Evolutionary conservation across 1,140 invertebrate genomes (phyloP).

Genomic region (Drosophila hydei): DNA sequence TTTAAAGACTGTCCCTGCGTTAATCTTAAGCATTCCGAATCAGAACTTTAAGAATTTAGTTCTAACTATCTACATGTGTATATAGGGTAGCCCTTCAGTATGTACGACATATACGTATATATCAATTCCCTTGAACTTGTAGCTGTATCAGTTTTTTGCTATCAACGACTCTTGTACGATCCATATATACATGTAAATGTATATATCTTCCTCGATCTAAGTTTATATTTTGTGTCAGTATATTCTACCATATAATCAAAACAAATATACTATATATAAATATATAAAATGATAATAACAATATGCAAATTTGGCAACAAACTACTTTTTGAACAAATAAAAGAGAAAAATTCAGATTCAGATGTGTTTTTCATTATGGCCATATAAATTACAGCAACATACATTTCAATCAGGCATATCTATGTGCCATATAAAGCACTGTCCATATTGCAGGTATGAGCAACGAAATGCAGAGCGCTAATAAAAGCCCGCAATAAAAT

Average conservation of each 20-base stretch:
- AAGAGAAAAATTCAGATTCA: conserved; percentile 62
- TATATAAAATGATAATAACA: conserved; percentile 51
- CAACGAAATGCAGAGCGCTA: conserved; percentile 67
- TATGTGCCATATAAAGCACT: conserved; percentile 65
- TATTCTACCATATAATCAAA: conserved; percentile 28
- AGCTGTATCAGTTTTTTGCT: conserved; percentile 61
- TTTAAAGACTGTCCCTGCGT: conserved; percentile 78
- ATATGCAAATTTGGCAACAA: conserved; percentile 66
- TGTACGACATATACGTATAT: conserved; percentile 22
- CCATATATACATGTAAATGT: conserved; percentile 20
- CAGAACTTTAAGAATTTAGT: conserved; percentile 42
- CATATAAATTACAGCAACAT: conserved; percentile 75
- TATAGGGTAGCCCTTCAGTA: conserved; percentile 3
- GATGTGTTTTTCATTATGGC: conserved; percentile 45
- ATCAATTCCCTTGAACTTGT: conserved; percentile 23
- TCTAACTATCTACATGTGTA: conserved; percentile 34
- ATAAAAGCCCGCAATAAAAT: conserved; percentile 81
- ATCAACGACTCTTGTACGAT: conserved; percentile 47
- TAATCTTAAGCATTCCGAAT: conserved; percentile 62
- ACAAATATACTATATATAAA: conserved; percentile 33
- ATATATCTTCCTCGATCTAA: conserved; percentile 62
- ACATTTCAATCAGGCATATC: conserved; percentile 73
- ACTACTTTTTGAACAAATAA: conserved; percentile 78
- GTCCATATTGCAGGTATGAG: conserved; percentile 17
- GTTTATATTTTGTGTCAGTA: conserved; percentile 71